Conservation (phyloP, 2,888 invertebrate genomes). For the Agriopis aurantiaria region DNA sequence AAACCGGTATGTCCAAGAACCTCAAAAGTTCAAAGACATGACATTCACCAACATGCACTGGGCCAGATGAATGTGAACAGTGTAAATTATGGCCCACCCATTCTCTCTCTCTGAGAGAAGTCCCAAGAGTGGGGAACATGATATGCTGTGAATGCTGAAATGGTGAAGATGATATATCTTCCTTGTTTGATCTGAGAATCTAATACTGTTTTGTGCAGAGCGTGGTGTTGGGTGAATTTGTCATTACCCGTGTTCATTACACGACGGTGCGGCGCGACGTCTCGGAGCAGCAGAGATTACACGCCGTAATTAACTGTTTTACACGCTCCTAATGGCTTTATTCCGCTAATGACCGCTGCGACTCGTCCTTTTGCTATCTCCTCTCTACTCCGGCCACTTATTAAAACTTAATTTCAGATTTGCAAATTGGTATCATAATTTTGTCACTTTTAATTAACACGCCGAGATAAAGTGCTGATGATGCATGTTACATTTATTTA, state of each 20-base stretch:
- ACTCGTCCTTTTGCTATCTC: slow-evolving; percentile 66
- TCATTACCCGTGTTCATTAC: slow-evolving; percentile 64
- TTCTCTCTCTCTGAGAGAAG: no score
- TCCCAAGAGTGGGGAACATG: no score
- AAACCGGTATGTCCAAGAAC: no score
- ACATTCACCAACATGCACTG: no score
- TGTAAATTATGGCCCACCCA: no score
- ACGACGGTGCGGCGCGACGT: slow-evolving; percentile 53
- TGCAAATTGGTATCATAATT: slow-evolving; percentile 20
- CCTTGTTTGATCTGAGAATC: no score
- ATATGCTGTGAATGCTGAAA: no score
- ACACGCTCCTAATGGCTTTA: slow-evolving; percentile 83
- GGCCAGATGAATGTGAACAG: no score
- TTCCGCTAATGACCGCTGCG: slow-evolving; percentile 79
- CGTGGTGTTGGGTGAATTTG: neutral
- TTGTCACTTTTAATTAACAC: slow-evolving; percentile 14
- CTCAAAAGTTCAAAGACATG: no score
- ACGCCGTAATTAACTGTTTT: slow-evolving; percentile 81
- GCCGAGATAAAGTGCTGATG: slow-evolving; percentile 1
- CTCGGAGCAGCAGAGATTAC: slow-evolving; percentile 65
- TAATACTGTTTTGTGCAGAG: no score
- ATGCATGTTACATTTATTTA: neutral
- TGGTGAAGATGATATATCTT: no score
- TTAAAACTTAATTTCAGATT: slow-evolving; percentile 22
- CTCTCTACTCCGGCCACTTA: slow-evolving; percentile 20